Percentiles rank a stretch among this genome's conserved stretches.
Evolutionary conservation across 2,888 invertebrate species (phyloP).

Genomic region (Erebia palarica): DNA sequence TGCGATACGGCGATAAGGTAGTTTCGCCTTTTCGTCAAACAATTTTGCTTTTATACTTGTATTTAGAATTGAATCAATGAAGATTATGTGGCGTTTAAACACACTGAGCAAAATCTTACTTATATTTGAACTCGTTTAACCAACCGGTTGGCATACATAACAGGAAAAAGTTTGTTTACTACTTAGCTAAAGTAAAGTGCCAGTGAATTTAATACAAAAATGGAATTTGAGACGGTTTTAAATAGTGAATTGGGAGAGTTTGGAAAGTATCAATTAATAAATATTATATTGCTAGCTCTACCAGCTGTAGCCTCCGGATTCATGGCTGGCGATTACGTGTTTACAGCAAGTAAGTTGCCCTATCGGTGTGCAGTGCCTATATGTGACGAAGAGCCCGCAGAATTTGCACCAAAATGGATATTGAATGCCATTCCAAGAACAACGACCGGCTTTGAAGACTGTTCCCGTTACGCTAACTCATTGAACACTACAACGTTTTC

Average conservation of each 20-base stretch:
- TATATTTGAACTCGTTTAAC: background rate
- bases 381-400: slow-evolving; percentile 59
- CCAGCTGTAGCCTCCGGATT: slow-evolving; percentile 64
- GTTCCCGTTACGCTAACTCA: slow-evolving; percentile 57
- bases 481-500: slow-evolving; percentile 43
- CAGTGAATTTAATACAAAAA: slow-evolving; percentile 50
- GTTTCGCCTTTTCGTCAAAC: slow-evolving; percentile 40
- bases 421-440: slow-evolving; percentile 60
- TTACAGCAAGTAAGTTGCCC: slow-evolving; percentile 67
- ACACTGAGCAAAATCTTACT: background rate
- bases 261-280: slow-evolving; percentile 66
- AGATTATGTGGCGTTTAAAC: background rate
- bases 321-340: slow-evolving; percentile 71
- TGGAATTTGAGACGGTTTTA: slow-evolving; percentile 62
- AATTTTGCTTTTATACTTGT: slow-evolving; percentile 7
- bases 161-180: background rate
- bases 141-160: background rate
- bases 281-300: slow-evolving; percentile 57
- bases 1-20: slow-evolving; percentile 43
- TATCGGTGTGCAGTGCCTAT: slow-evolving; percentile 63
- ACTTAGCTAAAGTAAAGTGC: slow-evolving; percentile 37
- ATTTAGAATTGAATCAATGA: background rate
- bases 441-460: slow-evolving; percentile 63
- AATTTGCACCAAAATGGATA: slow-evolving; percentile 65
- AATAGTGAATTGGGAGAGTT: slow-evolving; percentile 66